Percentiles rank a stretch among this genome's conserved stretches.
Conservation (phyloP, 2,797 vertebrate genomes). For the Melanotaenia pygmaea region DNA sequence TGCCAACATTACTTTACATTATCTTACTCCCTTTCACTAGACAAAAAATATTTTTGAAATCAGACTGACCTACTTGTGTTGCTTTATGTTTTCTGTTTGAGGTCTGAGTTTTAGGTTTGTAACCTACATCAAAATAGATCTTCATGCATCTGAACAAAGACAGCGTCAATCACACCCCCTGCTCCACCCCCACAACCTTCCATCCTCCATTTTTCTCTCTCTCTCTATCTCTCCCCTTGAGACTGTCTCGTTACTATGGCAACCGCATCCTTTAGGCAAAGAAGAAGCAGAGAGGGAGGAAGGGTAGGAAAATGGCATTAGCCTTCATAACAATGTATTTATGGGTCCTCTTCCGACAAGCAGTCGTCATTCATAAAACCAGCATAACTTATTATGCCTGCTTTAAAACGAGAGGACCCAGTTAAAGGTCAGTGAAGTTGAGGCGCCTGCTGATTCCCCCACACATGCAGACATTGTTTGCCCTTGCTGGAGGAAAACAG, state of each 20-base stretch:
- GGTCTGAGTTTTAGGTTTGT: background rate
- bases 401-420: background rate
- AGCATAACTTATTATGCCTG: background rate
- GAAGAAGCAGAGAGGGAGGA: background rate
- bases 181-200: conserved; percentile 21
- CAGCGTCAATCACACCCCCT: conserved; percentile 6
- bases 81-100: background rate
- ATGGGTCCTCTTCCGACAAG: background rate
- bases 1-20: too few species aligned
- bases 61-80: background rate
- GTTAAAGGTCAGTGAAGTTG: background rate
- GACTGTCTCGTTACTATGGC: conserved; percentile 24
- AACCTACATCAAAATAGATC: background rate
- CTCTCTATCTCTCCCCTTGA: conserved; percentile 9
- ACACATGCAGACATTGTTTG: too few species aligned
- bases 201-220: conserved; percentile 23
- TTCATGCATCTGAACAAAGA: conserved; percentile 19
- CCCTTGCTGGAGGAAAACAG: background rate
- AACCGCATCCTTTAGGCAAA: conserved; percentile 28
- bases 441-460: too few species aligned
- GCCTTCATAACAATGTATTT: background rate
- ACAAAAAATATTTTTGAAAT: background rate
- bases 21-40: too few species aligned
- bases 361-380: background rate
- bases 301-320: conserved; percentile 19